These are phyloP conservation scores for Pelosia muscerda DNA, from an alignment of 2,888 invertebrate species.

Conservation along the genomic window DNA sequence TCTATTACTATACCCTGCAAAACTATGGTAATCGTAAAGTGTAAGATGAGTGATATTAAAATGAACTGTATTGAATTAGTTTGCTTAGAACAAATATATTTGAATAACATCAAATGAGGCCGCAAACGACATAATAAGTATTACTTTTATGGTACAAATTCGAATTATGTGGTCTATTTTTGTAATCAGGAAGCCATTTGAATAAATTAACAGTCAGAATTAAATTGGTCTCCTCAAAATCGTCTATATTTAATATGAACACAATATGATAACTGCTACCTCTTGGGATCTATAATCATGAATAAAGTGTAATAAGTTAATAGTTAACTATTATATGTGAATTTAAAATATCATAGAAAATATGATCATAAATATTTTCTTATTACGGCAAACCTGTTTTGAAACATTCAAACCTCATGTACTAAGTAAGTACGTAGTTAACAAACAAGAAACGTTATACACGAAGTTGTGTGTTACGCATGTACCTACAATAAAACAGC, in stretches of 20 bases:
- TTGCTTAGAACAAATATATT: background rate
- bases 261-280: background rate
- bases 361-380: background rate
- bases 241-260: background rate
- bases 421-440: conserved; percentile 14
- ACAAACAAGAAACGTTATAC: conserved; percentile 22
- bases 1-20: background rate
- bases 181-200: background rate
- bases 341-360: conserved; percentile 3
- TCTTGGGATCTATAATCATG: no score
- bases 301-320: no score
- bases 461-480: conserved; percentile 48
- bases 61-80: background rate
- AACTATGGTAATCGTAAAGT: background rate
- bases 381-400: background rate
- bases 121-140: background rate
- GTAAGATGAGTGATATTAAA: background rate
- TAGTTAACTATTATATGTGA: background rate
- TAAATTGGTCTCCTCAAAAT: background rate
- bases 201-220: background rate
- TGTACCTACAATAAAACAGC: conserved; percentile 39
- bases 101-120: background rate
- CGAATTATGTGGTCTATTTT: background rate
- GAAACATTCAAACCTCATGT: conserved; percentile 12
- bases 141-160: background rate